Percentiles rank a stretch among this genome's conserved stretches.
Conservation (phyloP, 2,888 invertebrate species). For the Drosophila buzzatii region DNA sequence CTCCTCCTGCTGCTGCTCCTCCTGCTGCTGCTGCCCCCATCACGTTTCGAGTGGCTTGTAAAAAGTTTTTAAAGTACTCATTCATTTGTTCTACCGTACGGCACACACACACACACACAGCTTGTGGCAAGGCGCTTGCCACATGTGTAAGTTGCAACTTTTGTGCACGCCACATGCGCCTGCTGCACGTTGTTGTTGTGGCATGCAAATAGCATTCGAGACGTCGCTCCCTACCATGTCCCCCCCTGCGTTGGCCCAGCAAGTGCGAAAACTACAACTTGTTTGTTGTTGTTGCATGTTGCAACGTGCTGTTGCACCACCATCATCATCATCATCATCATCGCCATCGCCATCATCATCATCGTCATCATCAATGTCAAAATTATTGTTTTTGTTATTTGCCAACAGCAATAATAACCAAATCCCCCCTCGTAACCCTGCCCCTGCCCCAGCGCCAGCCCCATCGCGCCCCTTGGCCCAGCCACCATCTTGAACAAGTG, state of each 20-base stretch:
- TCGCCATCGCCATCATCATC: constrained; percentile 41
- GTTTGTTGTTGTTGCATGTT: constrained; percentile 28
- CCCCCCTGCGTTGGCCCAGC: no score
- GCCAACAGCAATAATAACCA: constrained; percentile 40
- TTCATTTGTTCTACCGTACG: constrained; percentile 52
- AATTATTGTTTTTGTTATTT: constrained; percentile 74
- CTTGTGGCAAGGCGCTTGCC: constrained; percentile 50
- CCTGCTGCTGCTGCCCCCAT: neutral
- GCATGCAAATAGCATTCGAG: constrained; percentile 39
- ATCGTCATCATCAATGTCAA: constrained; percentile 72
- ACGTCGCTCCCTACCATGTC: constrained; percentile 26
- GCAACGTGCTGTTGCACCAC: constrained; percentile 41
- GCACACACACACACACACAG: constrained; percentile 8
- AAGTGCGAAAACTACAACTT: no score
- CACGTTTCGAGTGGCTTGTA: constrained; percentile 65
- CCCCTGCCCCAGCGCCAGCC: neutral
- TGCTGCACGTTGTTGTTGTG: constrained; percentile 31
- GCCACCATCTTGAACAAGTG: neutral
- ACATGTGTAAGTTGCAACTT: constrained; percentile 75
- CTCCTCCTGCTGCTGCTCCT: neutral
- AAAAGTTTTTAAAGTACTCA: constrained; percentile 75
- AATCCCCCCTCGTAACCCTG: no score
- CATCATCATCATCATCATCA: neutral
- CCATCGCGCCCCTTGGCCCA: no score
- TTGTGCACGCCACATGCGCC: constrained; percentile 65